These are phyloP conservation scores for Habrosyne pyritoides DNA, from an alignment of 2,888 invertebrate species.

Conservation along the genomic window DNA sequence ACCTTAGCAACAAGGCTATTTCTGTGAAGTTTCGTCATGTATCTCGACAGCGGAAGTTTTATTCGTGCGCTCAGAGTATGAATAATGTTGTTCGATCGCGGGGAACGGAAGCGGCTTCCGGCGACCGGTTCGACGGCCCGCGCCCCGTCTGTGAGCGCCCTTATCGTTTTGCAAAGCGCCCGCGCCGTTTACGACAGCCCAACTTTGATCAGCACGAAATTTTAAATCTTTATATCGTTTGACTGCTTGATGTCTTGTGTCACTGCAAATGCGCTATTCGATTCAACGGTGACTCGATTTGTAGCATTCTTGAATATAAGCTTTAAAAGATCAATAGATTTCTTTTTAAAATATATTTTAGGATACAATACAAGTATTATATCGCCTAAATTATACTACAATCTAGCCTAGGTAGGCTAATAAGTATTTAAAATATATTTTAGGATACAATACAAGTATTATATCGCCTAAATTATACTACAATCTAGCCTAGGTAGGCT, in stretches of 20 bases:
- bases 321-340: too few species aligned
- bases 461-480: too few species aligned
- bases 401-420: too few species aligned
- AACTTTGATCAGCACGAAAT: slow-evolving; percentile 51
- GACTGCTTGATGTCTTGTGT: slow-evolving; percentile 2
- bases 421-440: too few species aligned
- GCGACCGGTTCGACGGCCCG: slow-evolving; percentile 27
- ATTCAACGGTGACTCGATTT: background rate
- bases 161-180: slow-evolving; percentile 49
- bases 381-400: too few species aligned
- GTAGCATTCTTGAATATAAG: background rate
- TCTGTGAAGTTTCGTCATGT: slow-evolving; percentile 49
- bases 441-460: too few species aligned
- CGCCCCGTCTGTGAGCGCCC: slow-evolving; percentile 30
- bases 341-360: too few species aligned
- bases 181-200: slow-evolving; percentile 20
- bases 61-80: slow-evolving; percentile 50
- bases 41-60: slow-evolving; percentile 50
- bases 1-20: slow-evolving; percentile 38
- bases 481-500: too few species aligned
- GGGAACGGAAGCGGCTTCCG: slow-evolving; percentile 53
- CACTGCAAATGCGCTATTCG: background rate
- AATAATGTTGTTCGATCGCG: slow-evolving; percentile 53
- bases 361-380: too few species aligned
- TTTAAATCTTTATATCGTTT: slow-evolving; percentile 49